Evolutionary conservation across 2,113 vertebrate species (phyloP), one percentile per base, ranked within the genome.

Genomic region (Cyanistes caeruleus): DNA sequence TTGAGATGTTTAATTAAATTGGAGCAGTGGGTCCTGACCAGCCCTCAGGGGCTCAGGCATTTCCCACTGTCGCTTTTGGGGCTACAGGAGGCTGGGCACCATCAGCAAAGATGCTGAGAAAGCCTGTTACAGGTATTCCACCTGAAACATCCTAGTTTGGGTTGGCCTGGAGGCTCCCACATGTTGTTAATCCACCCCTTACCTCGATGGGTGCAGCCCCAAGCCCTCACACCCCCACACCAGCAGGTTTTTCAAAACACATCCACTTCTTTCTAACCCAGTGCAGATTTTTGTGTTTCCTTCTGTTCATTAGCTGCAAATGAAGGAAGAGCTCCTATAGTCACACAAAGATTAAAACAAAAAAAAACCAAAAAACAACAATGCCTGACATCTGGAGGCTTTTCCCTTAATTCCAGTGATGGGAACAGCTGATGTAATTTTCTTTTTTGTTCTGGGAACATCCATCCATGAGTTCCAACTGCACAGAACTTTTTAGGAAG

Each of bases 371-470:
- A 46, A 58, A 30, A 3, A 17, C 52, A 69, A 48, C 93, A 84
- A 31, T 70, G 60, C 51, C 7, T 68, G 76, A 95, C 96, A 97
- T 95, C 92, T 96, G 96, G 95, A 94, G 58, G 28, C 69, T 94
- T 94, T 84, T 92, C 93, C 73, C 73, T 73, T 48, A 33, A 68
- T 84, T 93, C 88, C 35, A 5, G 30, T 16, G 37, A 93, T 89
- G 92, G 90, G 80, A 96, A 92, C 1, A 8, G 65, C 91, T 94
- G 95, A 95, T 75, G 95, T 90, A 7, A 84, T 73, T 89, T 84
- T 75, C 46, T 55, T 84, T 85, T 60, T 56, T 94, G 60, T 95
- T 78, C 95, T 96, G 92, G 85, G 85, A 96, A 95, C 64, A 43
- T 60, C 65, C 72, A 83, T 43, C 76, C 75, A 73, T 24, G 27